A percentile compares a stretch with the other conserved stretches of the same genome.
These are phyloP conservation scores for Trichomalopsis sarcophagae DNA, from an alignment of 1,140 invertebrate genomes.

Conservation along the genomic window DNA sequence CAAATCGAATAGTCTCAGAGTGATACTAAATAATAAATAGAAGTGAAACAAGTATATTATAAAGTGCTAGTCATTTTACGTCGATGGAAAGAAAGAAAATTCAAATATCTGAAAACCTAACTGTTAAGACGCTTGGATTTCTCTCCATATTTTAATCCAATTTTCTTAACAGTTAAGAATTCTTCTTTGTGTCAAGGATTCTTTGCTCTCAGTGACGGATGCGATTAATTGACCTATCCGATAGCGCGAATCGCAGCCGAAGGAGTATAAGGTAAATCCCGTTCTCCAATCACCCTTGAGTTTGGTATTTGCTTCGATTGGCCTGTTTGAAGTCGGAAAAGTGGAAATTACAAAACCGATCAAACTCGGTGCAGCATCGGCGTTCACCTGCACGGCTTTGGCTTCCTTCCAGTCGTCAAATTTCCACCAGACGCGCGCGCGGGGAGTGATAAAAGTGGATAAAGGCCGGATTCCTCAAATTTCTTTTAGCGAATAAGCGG, in stretches of 20 bases:
- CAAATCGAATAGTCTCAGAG: too few species aligned
- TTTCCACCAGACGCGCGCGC: conserved; percentile 7
- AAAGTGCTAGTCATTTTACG: too few species aligned
- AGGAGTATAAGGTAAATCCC: background rate
- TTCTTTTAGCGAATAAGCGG: conserved; percentile 11
- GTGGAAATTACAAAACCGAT: conserved; percentile 27
- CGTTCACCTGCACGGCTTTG: background rate
- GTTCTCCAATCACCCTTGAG: background rate
- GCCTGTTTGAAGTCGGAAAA: background rate
- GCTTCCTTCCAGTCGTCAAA: conserved; percentile 38
- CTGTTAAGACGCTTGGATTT: too few species aligned
- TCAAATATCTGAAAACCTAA: too few species aligned
- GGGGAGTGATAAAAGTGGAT: conserved; percentile 30
- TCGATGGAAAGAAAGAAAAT: too few species aligned
- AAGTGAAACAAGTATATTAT: too few species aligned
- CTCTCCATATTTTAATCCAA: too few species aligned
- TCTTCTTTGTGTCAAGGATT: too few species aligned
- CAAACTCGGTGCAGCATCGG: background rate
- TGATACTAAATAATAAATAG: too few species aligned
- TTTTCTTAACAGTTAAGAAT: too few species aligned
- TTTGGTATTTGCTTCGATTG: conserved; percentile 6
- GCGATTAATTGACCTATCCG: background rate
- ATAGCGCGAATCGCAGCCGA: background rate
- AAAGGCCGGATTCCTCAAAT: conserved; percentile 10
- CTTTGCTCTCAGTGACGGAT: too few species aligned